Evolutionary conservation across 2,113 vertebrate genomes (phyloP).

Genomic region (Myanophis thanlyinensis): DNA sequence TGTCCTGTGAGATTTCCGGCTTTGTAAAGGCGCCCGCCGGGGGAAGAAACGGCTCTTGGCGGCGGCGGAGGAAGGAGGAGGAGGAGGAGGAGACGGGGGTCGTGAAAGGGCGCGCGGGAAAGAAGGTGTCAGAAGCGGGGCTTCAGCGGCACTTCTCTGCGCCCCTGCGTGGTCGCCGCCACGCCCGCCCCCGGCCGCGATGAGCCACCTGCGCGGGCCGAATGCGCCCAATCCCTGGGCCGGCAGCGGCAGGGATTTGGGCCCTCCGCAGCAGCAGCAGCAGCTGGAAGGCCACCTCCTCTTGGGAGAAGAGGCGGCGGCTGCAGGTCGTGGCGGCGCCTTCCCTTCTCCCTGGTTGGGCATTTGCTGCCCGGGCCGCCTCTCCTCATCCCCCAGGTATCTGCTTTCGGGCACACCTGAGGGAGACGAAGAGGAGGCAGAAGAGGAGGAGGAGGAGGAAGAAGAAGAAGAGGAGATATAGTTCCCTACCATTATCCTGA

Average conservation of each 20-base stretch:
- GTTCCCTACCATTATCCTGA: not conserved
- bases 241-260: not conserved
- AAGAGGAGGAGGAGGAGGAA: not conserved
- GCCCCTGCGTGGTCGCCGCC: not conserved
- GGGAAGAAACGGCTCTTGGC: not conserved
- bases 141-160: not conserved
- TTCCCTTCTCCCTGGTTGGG: constrained; percentile 36
- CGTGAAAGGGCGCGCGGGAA: not conserved
- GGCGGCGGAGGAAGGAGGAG: not conserved
- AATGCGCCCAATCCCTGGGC: constrained; percentile 12
- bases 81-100: not conserved
- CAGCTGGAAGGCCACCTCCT: constrained; percentile 21
- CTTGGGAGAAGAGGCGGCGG: constrained; percentile 5
- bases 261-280: constrained; percentile 11
- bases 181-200: not conserved
- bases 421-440: constrained; percentile 7
- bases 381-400: constrained; percentile 31
- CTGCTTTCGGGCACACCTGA: constrained; percentile 21
- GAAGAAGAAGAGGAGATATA: not conserved
- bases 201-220: constrained; percentile 36
- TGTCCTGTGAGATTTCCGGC: not conserved
- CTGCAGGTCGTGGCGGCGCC: constrained; percentile 15
- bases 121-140: not conserved
- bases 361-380: constrained; percentile 35
- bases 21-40: not conserved